phyloP scores from a whole-genome alignment of 1,140 invertebrate genomes.

The Chionoecetes opilio region DNA sequence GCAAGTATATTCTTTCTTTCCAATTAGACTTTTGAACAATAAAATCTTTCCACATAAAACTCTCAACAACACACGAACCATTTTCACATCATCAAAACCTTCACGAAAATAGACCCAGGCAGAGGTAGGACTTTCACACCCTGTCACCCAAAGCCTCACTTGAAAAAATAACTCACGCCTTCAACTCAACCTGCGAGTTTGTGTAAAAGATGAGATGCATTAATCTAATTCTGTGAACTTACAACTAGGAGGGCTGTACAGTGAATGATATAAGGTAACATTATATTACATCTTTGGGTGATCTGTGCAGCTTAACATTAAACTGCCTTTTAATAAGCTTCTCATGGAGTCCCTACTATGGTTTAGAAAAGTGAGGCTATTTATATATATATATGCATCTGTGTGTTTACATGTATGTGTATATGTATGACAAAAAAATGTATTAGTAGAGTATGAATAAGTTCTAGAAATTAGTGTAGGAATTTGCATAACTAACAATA shows the following conservation, averaged over 20 bases:
- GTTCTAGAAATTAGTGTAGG: conserved; percentile 19
- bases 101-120: conserved; percentile 8
- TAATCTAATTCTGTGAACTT: background rate
- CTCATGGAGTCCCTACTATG: conserved; percentile 22
- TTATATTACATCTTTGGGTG: conserved; percentile 30
- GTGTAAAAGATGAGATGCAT: conserved; percentile 15
- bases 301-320: conserved; percentile 17
- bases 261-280: conserved; percentile 19
- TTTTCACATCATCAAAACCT: background rate
- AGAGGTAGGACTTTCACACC: conserved; percentile 13
- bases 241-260: conserved; percentile 18
- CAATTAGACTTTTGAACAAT: background rate
- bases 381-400: background rate
- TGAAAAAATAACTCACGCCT: conserved; percentile 11
- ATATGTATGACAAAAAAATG: background rate
- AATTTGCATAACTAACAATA: conserved; percentile 35
- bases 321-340: conserved; percentile 2
- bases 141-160: background rate
- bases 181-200: conserved; percentile 28
- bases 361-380: conserved; percentile 20
- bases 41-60: conserved; percentile 21
- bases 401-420: background rate
- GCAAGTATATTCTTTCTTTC: background rate
- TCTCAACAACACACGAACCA: conserved; percentile 17
- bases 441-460: conserved; percentile 9